Base-by-base conservation (phyloP, 2,113 vertebrate genomes). In the Reinhardtius hippoglossoides region DNA sequence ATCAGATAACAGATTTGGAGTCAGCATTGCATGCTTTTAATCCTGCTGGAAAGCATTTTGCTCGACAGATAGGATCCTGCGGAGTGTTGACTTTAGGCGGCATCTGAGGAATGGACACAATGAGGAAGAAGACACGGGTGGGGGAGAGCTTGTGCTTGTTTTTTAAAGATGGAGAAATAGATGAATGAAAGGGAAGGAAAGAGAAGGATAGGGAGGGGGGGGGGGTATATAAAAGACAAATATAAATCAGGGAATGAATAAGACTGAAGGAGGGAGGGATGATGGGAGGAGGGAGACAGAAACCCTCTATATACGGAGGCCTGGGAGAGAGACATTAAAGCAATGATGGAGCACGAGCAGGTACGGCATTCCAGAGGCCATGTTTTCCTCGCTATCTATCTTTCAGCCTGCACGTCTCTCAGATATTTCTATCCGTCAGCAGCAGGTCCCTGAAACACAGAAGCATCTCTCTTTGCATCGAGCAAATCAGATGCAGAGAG, bases 1-100 rank as follows among this genome's bases (percentile, higher is more conserved):
- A 92, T 92, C 87, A 91, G 88, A 91, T 91, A 89, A 89, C 79
- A 88, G 84, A 9, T 89, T 90, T 88, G 21, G 18, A 87, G 76
- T 85, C 82, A 75, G 77, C 12, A 20, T 74, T 48, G 61, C 65
- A 71, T 20, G 64, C 78, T 74, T 88, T 85, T 91, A 83, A 91
- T 91, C 85, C 70, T 58, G 61, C 74, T 82, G 67, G 80, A 85
- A 76, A 86, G 71, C 76, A 78, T 85, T 89, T 84, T 84, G 54
- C 61, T 48, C 18, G 72, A 87, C 55, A 83, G 84, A 89, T 82
- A 69, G 63, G 55, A 78, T 68, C 71, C 80, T n/a, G 69, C 42
- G 3, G 48, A 61, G 61, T 77, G 78, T 88, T 89, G 87, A 82
- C 76, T 81, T 26, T 80, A 60, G 20, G 79, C 65, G 40, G 60